Base-by-base conservation (phyloP, 2,797 vertebrate species). In the Hybognathus amarus region DNA sequence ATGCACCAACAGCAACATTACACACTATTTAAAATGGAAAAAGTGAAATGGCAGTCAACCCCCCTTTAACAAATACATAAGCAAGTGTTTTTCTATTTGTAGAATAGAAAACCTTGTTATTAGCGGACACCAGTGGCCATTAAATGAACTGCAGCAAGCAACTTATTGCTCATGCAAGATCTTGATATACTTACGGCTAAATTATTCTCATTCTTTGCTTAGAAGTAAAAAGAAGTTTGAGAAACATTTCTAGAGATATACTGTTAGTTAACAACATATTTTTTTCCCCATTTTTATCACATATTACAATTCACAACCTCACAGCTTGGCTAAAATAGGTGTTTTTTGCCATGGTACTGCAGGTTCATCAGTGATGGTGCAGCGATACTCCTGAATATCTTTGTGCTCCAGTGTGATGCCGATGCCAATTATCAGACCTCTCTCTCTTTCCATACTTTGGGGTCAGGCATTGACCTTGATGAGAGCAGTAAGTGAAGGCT, bases 381-480 rank as follows among this genome's bases (percentile, higher is more conserved):
- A 38, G 33, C 15, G 22, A 24, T 38, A 22, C 22, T 75, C 73
- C 22, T 74, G 18, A 54, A 54, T 73, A 33, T 11, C 45, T 22
- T 5, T 73, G 30, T 1, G 2, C 20, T 38, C 30, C 30, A 74
- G 20, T 56, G 1, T 36, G 71, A 75, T 79, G 66, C 47, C 4
- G 78, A 24, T 54, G 47, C 50, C 47, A 67, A 22, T 79, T 64
- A 80, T 77, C 54, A 86, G 59, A 86, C 36, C 70, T 67, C 38
- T 76, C 30, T 69, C 24, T 30, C 71, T 79, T 50, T 27, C 38
- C 10, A 61, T 82, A 80, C 33, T 89, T 85, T 84, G 87, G 84
- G 91, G 88, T 87, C 89, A 42, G 80, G 88, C 88, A 89, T 30
- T 94, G 93, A 94, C 94, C 94, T 93, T 93, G 92, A 92, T 91